Percentiles rank a stretch among this genome's conserved stretches.
Evolutionary conservation across 1,140 invertebrate genomes (phyloP).

Genomic region (Condylostylus longicornis): DNA sequence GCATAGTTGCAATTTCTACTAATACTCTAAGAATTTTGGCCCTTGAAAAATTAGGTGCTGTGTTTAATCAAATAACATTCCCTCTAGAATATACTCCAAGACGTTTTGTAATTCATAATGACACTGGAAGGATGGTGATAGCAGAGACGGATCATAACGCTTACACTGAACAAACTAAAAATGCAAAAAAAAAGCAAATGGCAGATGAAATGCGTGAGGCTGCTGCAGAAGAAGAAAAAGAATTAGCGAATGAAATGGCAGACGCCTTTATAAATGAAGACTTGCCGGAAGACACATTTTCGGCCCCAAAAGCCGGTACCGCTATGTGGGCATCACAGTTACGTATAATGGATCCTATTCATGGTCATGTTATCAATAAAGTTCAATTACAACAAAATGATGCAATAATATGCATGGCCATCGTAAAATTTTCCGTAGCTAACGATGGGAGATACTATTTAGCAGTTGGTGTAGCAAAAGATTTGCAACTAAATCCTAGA

Average conservation of each 20-base stretch:
- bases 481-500: constrained; percentile 72
- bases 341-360: constrained; percentile 77
- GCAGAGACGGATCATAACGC: constrained; percentile 98
- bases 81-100: constrained; percentile 91
- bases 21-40: constrained; percentile 96
- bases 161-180: constrained; percentile 94
- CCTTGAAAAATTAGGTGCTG: constrained; percentile 92
- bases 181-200: constrained; percentile 65
- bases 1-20: constrained; percentile 96
- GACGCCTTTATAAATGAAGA: constrained; percentile 92
- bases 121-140: constrained; percentile 81
- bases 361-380: constrained; percentile 60
- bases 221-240: constrained; percentile 85
- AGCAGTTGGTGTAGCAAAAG: constrained; percentile 73
- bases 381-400: constrained; percentile 90
- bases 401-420: constrained; percentile 72
- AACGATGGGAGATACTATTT: constrained; percentile 28
- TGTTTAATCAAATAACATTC: constrained; percentile 91
- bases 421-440: constrained; percentile 34
- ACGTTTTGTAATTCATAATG: constrained; percentile 85
- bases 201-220: constrained; percentile 93
- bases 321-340: constrained; percentile 96
- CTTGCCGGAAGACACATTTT: constrained; percentile 83
- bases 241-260: constrained; percentile 91
- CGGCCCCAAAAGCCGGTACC: constrained; percentile 87